Evolutionary conservation across 1,140 invertebrate species (phyloP).

Genomic region (Manduca sexta): DNA sequence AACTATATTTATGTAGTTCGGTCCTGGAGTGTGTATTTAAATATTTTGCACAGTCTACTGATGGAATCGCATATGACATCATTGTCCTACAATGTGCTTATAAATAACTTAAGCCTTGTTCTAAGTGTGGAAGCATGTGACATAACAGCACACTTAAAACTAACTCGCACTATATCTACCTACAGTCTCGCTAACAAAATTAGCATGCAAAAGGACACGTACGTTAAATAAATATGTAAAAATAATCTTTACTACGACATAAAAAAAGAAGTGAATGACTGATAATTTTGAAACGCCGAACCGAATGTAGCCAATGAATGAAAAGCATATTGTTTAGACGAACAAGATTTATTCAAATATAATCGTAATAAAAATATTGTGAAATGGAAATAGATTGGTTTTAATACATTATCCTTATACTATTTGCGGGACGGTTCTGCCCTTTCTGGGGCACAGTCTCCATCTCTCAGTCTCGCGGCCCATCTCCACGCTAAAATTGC

Average conservation of each 20-base stretch:
- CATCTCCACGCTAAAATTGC: conserved; percentile 57
- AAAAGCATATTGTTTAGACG: conserved; percentile 58
- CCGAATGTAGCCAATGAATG: conserved; percentile 59
- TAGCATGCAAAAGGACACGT: conserved; percentile 64
- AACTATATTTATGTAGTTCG: too few species aligned
- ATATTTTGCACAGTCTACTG: too few species aligned
- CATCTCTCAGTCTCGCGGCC: conserved; percentile 62
- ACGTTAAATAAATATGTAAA: conserved; percentile 11
- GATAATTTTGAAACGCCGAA: conserved; percentile 38
- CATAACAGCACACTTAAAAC: neutral
- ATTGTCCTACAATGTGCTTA: too few species aligned
- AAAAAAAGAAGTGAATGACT: conserved; percentile 70
- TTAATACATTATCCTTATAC: conserved; percentile 46
- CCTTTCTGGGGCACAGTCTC: conserved; percentile 62
- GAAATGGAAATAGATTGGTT: conserved; percentile 21
- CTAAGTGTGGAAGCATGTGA: neutral
- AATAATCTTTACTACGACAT: conserved; percentile 5
- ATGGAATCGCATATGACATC: too few species aligned
- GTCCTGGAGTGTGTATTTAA: too few species aligned
- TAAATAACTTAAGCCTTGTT: neutral
- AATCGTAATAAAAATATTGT: conserved; percentile 50
- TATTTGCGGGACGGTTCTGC: conserved; percentile 63
- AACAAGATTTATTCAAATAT: conserved; percentile 57
- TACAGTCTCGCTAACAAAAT: conserved; percentile 14
- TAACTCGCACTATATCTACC: neutral